Evolutionary conservation across 2,113 vertebrate genomes (phyloP), one percentile per base, ranked within the genome.

Genomic region (Cyprinodon brontotheroides): DNA sequence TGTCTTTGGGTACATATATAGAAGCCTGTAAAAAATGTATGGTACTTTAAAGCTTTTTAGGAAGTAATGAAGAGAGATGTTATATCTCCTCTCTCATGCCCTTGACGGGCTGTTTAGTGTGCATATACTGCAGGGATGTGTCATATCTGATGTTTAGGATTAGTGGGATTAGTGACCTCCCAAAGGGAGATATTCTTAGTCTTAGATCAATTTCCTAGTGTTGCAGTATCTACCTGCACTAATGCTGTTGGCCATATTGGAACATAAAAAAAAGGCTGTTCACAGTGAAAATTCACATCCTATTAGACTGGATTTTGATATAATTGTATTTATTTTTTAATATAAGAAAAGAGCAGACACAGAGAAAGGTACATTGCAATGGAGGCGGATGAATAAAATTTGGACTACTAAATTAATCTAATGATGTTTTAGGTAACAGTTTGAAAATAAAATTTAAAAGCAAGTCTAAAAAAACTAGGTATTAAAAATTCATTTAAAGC

Each of bases 161-260:
- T 68, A 65, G 63, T 17, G 45, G 68, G 61, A 69, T 81, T 81
- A 69, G 15, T 59, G 41, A 66, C 70, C 75, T 65, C 11, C 59
- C 65, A 41, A 64, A 81, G 45, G 66, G 43, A 65, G 22, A 70
- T 20, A 71, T 65, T 48, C 8, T 74, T 70, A 60, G 68, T 76
- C 13, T 57, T 20, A 36, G 37, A 68, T 77, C 37, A 72, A 41
- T 72, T 41, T 68, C 64, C 53, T 20, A 38, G 39, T 70, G 9
- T 78, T 72, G 40, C 48, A 13, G 41, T 71, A 47, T 70, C 20
- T 36, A 3, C 41, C 70, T 37, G 63, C 43, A 70, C 39, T 63
- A 71, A 79, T 79, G 68, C 57, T 36, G 60, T 64, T 22, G 40
- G 14, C 8, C 2, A 14, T 3, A 62, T 73, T 53, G 1, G 3